Base-by-base conservation (phyloP, 2,888 invertebrate genomes). In the Strigamia transsilvanica region DNA sequence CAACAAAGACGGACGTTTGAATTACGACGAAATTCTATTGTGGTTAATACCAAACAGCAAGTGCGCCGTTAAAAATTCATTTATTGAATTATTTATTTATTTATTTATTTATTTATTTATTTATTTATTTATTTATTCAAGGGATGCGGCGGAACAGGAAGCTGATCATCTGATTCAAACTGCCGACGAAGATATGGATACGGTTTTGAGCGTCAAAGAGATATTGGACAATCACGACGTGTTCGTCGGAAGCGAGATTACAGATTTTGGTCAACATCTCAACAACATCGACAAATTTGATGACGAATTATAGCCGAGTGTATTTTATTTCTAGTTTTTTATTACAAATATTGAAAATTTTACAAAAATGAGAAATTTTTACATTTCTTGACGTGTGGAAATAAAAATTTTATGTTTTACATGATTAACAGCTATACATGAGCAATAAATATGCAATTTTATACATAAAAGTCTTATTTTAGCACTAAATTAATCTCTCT, bases 11-110 rank as follows among this genome's bases (percentile, higher is more conserved):
- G 97, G 97, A 0, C 89, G 91, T 84, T 90, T 99, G 78, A 92
- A 92, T 86, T 90, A 91, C 0, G 90, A 90, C 82, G 99, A 99
- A 90, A 92, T 99, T 82, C 89, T 93, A 61, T 91, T 92, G 0
- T 99, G 98, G 99, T 91, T 96, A 84, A 92, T 97, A 61, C 97
- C 97, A 0, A 94, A 94, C 86, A 96, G 95, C 88, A 93, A 93
- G 94, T 94, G 87, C 91, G 93, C 90, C 2, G 12, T 7, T 13
- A 10, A 42, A 42, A 78, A 61, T 38, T 12, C 41, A 27, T 38
- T 78, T 56, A 23, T 83, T 18, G 21, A 18, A 56, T 80, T 41
- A 51, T 32, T 34, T 18, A 34, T 61, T 32, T 13, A 78, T 38
- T 38, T 2, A 23, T 38, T 78, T 78, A 10, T 78, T n/a, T n/a